Conservation (phyloP, 2,797 vertebrate genomes). For the Telmatherina bonti region DNA sequence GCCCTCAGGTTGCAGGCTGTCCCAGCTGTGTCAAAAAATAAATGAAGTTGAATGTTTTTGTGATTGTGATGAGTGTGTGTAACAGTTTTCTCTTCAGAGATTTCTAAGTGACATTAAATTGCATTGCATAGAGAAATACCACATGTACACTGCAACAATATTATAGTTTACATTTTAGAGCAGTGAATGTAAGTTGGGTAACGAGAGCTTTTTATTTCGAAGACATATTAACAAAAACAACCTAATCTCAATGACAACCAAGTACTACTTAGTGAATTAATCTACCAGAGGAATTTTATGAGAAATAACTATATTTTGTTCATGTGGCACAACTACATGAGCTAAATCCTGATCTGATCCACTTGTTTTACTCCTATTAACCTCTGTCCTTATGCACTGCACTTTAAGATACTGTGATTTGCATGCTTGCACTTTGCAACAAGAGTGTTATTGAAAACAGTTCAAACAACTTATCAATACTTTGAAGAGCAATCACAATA, state of each 20-base stretch:
- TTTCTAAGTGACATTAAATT: not conserved
- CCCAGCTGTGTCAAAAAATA: too few relatives aligned
- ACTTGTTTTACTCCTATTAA: not conserved
- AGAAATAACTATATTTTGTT: not conserved
- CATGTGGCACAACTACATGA: not conserved
- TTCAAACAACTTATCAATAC: not conserved
- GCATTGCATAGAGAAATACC: too few relatives aligned
- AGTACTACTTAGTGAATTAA: not conserved
- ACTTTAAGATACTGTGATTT: not conserved
- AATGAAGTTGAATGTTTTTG: not conserved
- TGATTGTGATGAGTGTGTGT: not conserved
- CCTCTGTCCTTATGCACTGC: too few relatives aligned
- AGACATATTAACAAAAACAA: too few relatives aligned
- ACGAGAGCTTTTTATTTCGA: rapidly evolving
- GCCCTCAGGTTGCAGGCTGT: too few relatives aligned
- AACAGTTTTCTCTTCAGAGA: not conserved
- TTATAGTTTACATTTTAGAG: not conserved
- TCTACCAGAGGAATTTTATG: not conserved
- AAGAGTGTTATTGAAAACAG: not conserved
- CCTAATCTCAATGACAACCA: not conserved
- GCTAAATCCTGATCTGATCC: not conserved
- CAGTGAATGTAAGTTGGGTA: not conserved
- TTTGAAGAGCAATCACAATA: not conserved
- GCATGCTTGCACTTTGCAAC: not conserved
- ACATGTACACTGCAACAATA: not conserved